Evolutionary conservation across 2,113 vertebrate genomes (phyloP), one percentile per base, ranked within the genome.

Genomic region (Rhinopomastus cyanomelas): DNA sequence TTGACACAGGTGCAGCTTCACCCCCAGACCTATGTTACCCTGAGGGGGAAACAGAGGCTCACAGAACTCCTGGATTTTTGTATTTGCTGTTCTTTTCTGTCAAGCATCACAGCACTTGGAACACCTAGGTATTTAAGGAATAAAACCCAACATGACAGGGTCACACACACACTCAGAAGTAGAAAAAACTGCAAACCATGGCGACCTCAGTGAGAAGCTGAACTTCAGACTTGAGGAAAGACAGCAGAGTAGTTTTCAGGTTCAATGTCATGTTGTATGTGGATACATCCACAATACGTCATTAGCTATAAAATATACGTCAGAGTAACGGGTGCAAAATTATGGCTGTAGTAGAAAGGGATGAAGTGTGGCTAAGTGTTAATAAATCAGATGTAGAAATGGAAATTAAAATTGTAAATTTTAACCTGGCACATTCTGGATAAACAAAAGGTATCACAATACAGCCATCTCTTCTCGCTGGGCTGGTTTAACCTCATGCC

Each of bases 401-500:
- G 46, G 94, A 95, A 89, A 94, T 86, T 88, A 87, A 92, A 95
- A 91, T 73, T 81, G 77, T 94, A 91, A 94, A 88, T 95, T 90
- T 84, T 84, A 74, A 80, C 59, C 51, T 84, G 79, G 25, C 73
- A 79, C 42, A 46, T 74, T 49, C 62, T 88, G 34, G 39, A 83
- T 76, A 88, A 87, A 86, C 46, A 84, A 89, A 93, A 87, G 73
- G 80, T 85, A 42, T 55, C 76, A 85, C 82, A 91, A 74, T 13
- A 39, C 53, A 66, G 34, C 49, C 32, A 30, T 36, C 34, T 81
- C 46, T 77, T 82, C 71, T 64, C 36, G 30, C n/a, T 46, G 48
- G 51, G 30, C 12, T 73, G 49, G 16, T 73, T 93, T 90, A 51
- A 49, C 51, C 67, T 65, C 30, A 20, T 16, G 51, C 36, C 44